These are phyloP conservation scores for Drymodes brunneopygia DNA, from an alignment of 2,113 vertebrate species.

Conservation along the genomic window DNA sequence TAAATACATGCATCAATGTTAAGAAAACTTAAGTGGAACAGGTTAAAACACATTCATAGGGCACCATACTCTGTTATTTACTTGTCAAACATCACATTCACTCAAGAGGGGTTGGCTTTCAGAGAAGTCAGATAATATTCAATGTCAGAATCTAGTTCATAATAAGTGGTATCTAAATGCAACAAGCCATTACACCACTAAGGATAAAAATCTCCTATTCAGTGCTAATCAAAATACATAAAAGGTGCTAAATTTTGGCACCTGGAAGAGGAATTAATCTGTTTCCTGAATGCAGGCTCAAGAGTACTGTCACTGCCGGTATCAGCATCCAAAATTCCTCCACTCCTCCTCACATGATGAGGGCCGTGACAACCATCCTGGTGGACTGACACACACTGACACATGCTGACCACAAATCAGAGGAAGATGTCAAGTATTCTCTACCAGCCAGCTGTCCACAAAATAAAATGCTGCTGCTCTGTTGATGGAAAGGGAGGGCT, in stretches of 20 bases:
- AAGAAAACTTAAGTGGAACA: background rate
- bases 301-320: background rate
- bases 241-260: background rate
- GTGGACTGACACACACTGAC: background rate
- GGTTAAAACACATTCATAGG: background rate
- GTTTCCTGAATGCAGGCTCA: background rate
- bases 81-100: conserved; percentile 19
- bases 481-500: background rate
- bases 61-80: conserved; percentile 12
- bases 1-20: background rate
- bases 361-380: background rate
- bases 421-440: background rate
- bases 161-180: background rate
- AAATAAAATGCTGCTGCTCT: background rate
- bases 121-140: background rate
- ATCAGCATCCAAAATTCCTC: background rate
- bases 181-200: background rate
- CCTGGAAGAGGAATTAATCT: background rate
- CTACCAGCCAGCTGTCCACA: background rate
- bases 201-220: background rate
- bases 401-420: background rate
- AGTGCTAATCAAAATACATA: conserved; percentile 9
- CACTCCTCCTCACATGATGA: background rate
- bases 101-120: background rate
- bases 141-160: background rate